Evolutionary conservation across 2,888 invertebrate species (phyloP).

Genomic region (Malthinus seriepunctatus): DNA sequence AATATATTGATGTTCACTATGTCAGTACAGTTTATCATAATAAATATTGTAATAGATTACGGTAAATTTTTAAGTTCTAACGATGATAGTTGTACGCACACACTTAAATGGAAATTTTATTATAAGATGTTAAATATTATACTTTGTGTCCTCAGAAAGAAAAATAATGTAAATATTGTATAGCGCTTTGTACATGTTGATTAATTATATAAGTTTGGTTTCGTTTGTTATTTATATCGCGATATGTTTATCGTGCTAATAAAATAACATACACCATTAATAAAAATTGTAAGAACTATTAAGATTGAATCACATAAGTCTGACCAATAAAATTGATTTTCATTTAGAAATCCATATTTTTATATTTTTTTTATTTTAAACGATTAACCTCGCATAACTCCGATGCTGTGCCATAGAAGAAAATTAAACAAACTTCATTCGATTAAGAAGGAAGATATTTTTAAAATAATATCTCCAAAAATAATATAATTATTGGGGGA

Average conservation of each 20-base stretch:
- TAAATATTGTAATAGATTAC: conserved; percentile 6
- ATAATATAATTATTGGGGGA: no score
- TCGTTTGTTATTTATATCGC: conserved; percentile 47
- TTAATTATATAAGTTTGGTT: conserved; percentile 51
- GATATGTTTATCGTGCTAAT: conserved; percentile 42
- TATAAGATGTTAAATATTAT: conserved; percentile 36
- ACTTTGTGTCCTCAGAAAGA: conserved; percentile 38
- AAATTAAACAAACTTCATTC: no score
- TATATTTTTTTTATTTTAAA: conserved; percentile 4
- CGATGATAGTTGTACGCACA: conserved; percentile 17
- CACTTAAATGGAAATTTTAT: conserved; percentile 22
- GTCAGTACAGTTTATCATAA: conserved; percentile 21
- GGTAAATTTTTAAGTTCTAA: conserved; percentile 21
- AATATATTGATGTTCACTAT: conserved; percentile 19
- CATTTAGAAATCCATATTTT: conserved; percentile 28
- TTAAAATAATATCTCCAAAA: no score
- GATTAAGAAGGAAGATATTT: no score
- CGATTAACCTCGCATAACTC: no score
- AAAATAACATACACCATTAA: conserved; percentile 45
- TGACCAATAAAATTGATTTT: conserved; percentile 50
- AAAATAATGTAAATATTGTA: conserved; percentile 57
- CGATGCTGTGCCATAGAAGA: no score
- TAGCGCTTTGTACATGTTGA: conserved; percentile 63
- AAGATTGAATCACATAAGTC: conserved; percentile 50
- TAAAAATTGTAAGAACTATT: conserved; percentile 48